Percentiles rank a stretch among this genome's conserved stretches.
Conservation (phyloP, 2,113 vertebrate species). For the Sterna hirundo region DNA sequence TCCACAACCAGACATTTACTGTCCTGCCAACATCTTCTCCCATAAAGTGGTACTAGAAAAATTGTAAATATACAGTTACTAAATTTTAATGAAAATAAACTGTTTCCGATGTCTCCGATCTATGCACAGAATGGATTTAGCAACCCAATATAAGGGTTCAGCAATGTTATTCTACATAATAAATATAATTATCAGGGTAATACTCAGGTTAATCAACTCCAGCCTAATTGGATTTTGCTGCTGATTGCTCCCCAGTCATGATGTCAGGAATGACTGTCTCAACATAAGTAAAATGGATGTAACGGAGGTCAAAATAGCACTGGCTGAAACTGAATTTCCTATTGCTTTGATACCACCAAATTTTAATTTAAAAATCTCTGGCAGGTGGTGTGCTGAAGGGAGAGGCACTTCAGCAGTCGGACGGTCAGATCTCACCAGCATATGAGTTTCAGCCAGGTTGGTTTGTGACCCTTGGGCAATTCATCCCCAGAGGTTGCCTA, state of each 20-base stretch:
- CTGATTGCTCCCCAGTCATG: not conserved
- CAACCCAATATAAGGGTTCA: not conserved
- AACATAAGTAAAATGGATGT: not conserved
- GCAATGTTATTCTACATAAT: not conserved
- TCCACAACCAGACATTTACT: not conserved
- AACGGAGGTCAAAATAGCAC: not conserved
- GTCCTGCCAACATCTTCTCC: not conserved
- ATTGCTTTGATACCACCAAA: not conserved
- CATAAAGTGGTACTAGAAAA: not conserved
- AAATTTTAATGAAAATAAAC: not conserved
- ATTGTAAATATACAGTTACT: not conserved
- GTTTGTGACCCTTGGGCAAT: not conserved
- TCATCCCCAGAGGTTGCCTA: not conserved
- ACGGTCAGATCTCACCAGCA: not conserved
- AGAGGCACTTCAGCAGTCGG: not conserved
- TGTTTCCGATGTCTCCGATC: not conserved
- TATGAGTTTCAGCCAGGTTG: not conserved
- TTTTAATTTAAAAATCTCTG: not conserved
- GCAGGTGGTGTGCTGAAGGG: not conserved
- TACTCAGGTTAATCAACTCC: not conserved
- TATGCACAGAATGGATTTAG: not conserved
- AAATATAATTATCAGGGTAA: not conserved
- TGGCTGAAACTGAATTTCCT: not conserved
- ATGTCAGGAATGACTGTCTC: not conserved
- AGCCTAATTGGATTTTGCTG: not conserved